These are phyloP conservation scores for Neostethus bicornis DNA, from an alignment of 2,797 vertebrate species.

Conservation along the genomic window DNA sequence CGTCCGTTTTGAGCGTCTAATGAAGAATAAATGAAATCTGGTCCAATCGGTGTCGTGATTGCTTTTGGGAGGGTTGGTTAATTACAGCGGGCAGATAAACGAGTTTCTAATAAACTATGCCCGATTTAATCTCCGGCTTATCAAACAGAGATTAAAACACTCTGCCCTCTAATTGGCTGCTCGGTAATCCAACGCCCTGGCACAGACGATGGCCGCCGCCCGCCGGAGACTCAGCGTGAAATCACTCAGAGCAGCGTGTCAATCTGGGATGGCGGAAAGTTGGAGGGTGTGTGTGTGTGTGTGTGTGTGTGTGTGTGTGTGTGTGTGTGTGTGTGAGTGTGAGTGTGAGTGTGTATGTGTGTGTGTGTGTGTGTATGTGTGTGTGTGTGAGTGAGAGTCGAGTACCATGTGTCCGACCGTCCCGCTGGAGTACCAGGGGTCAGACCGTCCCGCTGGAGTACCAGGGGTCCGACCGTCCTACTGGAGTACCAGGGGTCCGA, in stretches of 20 bases:
- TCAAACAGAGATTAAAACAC: conserved; percentile 93
- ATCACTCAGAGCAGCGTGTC: conserved; percentile 99
- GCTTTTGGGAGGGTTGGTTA: conserved; percentile 80
- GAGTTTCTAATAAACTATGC: conserved; percentile 87
- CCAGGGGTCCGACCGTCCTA: too few relatives aligned
- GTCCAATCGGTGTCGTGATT: conserved; percentile 78
- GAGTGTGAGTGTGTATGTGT: too few relatives aligned
- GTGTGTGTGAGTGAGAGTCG: too few relatives aligned
- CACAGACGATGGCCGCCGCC: conserved; percentile 91
- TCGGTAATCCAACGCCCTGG: conserved; percentile 99
- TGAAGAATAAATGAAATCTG: conserved; percentile 74
- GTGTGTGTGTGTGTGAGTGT: too few relatives aligned
- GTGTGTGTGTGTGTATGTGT: too few relatives aligned
- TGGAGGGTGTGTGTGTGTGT: too few relatives aligned
- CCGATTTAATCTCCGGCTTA: conserved; percentile 89
- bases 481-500: too few relatives aligned
- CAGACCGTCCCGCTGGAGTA: too few relatives aligned
- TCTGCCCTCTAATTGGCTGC: conserved; percentile 99
- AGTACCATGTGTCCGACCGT: too few relatives aligned
- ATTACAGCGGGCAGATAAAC: conserved; percentile 81
- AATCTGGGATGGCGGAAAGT: too few relatives aligned
- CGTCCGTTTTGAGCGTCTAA: conserved; percentile 66
- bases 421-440: too few relatives aligned
- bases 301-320: too few relatives aligned
- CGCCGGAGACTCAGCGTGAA: conserved; percentile 96